phyloP scores from a whole-genome alignment of 2,888 invertebrate genomes.

The Drosophila mercatorum region DNA sequence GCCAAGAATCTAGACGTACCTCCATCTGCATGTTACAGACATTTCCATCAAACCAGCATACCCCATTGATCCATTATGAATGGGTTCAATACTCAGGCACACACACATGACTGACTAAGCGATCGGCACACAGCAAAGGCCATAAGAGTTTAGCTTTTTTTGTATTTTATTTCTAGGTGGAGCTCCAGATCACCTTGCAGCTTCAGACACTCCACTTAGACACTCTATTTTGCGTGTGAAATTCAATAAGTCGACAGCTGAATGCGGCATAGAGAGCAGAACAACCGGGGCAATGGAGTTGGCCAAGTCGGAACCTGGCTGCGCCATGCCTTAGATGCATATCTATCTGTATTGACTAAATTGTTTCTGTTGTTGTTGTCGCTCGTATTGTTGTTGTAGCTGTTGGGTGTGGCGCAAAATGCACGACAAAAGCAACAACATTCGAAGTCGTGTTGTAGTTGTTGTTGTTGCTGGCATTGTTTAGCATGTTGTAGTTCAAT shows the following conservation, averaged over 20 bases:
- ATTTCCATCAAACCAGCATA: background rate
- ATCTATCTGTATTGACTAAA: conserved; percentile 72
- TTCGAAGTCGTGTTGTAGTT: conserved; percentile 33
- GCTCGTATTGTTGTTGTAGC: conserved; percentile 7
- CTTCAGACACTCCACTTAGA: conserved; percentile 50
- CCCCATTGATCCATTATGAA: background rate
- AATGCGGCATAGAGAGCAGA: conserved; percentile 19
- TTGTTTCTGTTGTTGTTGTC: conserved; percentile 44
- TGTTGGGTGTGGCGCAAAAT: conserved; percentile 64
- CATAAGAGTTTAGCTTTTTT: background rate
- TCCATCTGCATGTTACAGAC: background rate
- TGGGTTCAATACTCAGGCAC: background rate
- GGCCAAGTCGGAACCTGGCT: conserved; percentile 23
- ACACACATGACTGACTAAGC: conserved; percentile 61
- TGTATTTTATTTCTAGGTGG: conserved; percentile 40
- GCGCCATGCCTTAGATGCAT: conserved; percentile 59
- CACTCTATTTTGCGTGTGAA: conserved; percentile 78
- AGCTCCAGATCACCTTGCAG: conserved; percentile 66
- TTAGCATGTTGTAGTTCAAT: conserved; percentile 79
- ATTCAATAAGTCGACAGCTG: conserved; percentile 69
- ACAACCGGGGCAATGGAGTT: background rate
- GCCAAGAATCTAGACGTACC: no score
- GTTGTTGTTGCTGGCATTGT: conserved; percentile 53
- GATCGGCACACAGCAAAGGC: conserved; percentile 25
- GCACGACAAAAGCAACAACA: conserved; percentile 61